Base-by-base conservation (phyloP, 2,888 invertebrate species). In the Allophyes oxyacanthae region DNA sequence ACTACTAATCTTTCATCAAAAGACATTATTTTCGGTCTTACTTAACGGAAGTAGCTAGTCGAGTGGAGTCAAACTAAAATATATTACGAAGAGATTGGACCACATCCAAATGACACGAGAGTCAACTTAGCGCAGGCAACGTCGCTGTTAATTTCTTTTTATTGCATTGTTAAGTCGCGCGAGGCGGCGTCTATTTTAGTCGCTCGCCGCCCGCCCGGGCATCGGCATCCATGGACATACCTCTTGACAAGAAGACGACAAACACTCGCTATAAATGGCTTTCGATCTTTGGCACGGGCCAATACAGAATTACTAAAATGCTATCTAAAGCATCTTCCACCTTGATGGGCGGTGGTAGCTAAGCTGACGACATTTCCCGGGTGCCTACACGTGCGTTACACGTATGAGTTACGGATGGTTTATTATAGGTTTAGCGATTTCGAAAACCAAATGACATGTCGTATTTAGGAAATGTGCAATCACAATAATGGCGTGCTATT, bases 101-200 rank as follows among this genome's bases (percentile, higher is more conserved):
- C 80, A 78, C 84, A 83, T 92, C 93, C 93, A 94, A 92, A 92
- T 88, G 92, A 92, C 90, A 93, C 88, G 84, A 88, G 89, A 91
- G 89, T 89, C 90, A 93, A 92, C 91, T 93, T 92, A 93, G 87
- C 84, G 86, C 88, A 88, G 84, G 88, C 88, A 83, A 83, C 92
- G 87, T 90, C 85, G 84, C 88, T 92, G 91, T 93, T 92, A 87
- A 92, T 92, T 92, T 93, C 93, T 94, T 94, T 94, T 93, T 94
- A 94, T 94, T 93, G 91, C 93, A 94, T 94, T 94, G 93, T 94
- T 92, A 92, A 92, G 92, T 84, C 88, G 89, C 89, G 80, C 89
- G 89, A 86, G 89, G 87, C 86, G 84, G 86, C 67, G 72, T 87
- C 91, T 93, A 93, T 93, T 93, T 93, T 78, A 62, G 93, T 88